phyloP scores from a whole-genome alignment of 2,113 vertebrate species.

The Clarias gariepinus region DNA sequence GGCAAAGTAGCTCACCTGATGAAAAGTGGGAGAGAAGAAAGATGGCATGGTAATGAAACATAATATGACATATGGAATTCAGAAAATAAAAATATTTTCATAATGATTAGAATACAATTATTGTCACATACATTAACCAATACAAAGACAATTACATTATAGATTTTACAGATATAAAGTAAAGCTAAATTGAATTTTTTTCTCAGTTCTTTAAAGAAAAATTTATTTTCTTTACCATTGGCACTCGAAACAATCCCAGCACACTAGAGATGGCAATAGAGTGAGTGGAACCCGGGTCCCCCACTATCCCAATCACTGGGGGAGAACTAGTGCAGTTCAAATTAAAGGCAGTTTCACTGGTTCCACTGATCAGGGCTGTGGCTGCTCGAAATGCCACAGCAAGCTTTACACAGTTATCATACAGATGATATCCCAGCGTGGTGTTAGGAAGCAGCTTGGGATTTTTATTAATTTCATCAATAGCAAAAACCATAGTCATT shows the following conservation, averaged over 20 bases:
- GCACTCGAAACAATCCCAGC: slow-evolving; percentile 63
- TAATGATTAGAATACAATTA: background rate
- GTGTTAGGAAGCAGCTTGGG: slow-evolving; percentile 61
- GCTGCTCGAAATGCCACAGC: slow-evolving; percentile 61
- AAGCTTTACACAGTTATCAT: slow-evolving; percentile 65
- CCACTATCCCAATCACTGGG: slow-evolving; percentile 65
- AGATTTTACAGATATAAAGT: background rate
- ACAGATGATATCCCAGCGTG: slow-evolving; percentile 65
- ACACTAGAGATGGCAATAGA: slow-evolving; percentile 66
- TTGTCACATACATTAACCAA: background rate
- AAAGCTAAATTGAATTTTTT: background rate
- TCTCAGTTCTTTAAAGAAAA: background rate
- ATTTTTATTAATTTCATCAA: slow-evolving; percentile 67
- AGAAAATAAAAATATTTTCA: background rate
- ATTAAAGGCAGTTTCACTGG: slow-evolving; percentile 39
- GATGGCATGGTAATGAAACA: background rate
- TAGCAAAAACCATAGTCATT: slow-evolving; percentile 67
- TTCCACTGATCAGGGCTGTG: slow-evolving; percentile 57
- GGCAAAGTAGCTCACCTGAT: slow-evolving; percentile 59
- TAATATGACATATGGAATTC: background rate
- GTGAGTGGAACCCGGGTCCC: slow-evolving; percentile 63
- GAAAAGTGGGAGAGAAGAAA: slow-evolving; percentile 8
- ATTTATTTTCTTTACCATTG: slow-evolving; percentile 56
- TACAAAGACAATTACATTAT: background rate
- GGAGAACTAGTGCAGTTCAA: slow-evolving; percentile 56